Evolutionary conservation across 2,797 vertebrate species (phyloP), one percentile per base, ranked within the genome.

Genomic region (Catharus ustulatus): DNA sequence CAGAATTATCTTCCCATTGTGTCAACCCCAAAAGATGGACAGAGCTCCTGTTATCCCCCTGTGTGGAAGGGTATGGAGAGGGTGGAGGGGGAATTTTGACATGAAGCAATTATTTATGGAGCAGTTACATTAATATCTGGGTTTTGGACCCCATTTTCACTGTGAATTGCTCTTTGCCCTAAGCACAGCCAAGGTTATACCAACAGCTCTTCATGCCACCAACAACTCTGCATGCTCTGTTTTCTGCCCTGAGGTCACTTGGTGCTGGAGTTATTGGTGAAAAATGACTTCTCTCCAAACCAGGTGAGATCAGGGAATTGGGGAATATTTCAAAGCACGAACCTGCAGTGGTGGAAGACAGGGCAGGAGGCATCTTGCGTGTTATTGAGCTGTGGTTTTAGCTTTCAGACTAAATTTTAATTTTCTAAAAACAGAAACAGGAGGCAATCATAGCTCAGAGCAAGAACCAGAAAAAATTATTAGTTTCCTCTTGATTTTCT

Each of bases 1-100:
- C 36, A 51, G 54, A 51, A 23, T 38, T 59, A 23, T 13, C 45
- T 51, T 13, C 38, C 18, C 5, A 5, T 13, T 27, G 21, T 36
- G 12, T 6, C 71, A 58, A 18, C 22, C 32, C 43, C 26, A 43
- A 32, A 19, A 18, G 8, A 18, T 0, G 0, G 8, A 51, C 32
- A 58, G 36, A 58, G 18, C 45, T 67, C 36, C 45, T 58, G 32
- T 58, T 43, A 15, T 43, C 10, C 38, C 27, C 32, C 32, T 15
- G 0, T 2, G 6, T 1, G 19, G 54, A n/a, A 67, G 54, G 18
- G 22, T 13, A 4, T 43, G 62, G 52, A 58, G 52, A 66, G 26
- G 22, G 8, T 58, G 27, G 32, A 58, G 32, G 52, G 11, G 11
- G 8, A 32, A 59, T 75, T 59, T 15, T 15, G 27, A 23, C 18